Conservation (phyloP, 2,888 invertebrate species). For the Cephus spinipes region DNA sequence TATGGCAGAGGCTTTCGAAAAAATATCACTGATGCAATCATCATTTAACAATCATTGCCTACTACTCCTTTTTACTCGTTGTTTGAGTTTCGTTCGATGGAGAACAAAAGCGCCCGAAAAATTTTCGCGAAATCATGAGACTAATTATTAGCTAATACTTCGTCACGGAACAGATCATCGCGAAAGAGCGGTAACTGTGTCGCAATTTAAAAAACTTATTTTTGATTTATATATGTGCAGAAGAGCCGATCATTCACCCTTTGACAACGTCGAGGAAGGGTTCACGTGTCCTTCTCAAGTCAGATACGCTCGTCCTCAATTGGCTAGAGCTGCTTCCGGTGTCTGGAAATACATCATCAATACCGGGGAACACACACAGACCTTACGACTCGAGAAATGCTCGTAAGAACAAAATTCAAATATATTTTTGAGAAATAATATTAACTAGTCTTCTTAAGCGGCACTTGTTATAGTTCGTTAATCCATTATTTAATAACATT, state of each 20-base stretch:
- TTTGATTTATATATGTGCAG: slow-evolving; percentile 59
- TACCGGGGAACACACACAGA: slow-evolving; percentile 87
- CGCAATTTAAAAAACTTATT: background rate
- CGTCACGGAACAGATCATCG: background rate
- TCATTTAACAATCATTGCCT: background rate
- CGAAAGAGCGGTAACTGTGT: background rate
- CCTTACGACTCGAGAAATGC: slow-evolving; percentile 84
- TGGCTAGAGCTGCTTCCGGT: slow-evolving; percentile 83
- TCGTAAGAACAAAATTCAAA: slow-evolving; percentile 69
- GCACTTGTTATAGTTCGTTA: no score
- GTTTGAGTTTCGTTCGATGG: background rate
- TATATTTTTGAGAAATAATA: background rate
- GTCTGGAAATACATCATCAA: slow-evolving; percentile 90
- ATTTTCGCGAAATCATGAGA: background rate
- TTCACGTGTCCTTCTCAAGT: slow-evolving; percentile 85
- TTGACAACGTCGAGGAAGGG: slow-evolving; percentile 73
- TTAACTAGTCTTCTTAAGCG: no score
- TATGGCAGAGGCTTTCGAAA: background rate
- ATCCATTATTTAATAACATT: no score
- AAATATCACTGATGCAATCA: background rate
- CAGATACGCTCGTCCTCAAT: slow-evolving; percentile 83
- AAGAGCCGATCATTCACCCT: slow-evolving; percentile 72
- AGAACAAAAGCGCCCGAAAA: background rate
- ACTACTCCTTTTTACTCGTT: background rate
- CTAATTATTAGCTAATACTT: background rate